These are phyloP conservation scores for Oenanthe oenanthe DNA, from an alignment of 2,113 vertebrate genomes.

Conservation along the genomic window DNA sequence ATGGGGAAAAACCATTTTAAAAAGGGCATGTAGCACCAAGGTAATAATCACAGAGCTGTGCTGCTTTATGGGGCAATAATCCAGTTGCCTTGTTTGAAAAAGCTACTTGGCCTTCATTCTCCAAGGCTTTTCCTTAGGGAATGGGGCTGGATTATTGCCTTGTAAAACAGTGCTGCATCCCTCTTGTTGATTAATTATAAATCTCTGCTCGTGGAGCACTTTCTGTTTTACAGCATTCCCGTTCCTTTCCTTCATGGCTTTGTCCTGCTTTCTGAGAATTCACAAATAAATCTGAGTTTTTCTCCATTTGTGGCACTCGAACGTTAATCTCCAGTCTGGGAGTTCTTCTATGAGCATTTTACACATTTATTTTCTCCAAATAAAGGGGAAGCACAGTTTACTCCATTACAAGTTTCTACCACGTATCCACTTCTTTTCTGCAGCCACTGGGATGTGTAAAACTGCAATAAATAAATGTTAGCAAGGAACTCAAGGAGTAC, in stretches of 20 bases:
- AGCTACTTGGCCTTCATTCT: constrained; percentile 55
- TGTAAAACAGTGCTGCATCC: constrained; percentile 43
- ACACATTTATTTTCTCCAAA: background rate
- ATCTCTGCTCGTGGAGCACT: background rate
- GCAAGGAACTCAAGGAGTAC: background rate
- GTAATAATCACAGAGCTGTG: constrained; percentile 53
- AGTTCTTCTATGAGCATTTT: background rate
- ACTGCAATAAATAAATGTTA: background rate
- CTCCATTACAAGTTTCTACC: background rate
- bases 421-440: background rate
- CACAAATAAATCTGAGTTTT: background rate
- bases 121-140: constrained; percentile 31
- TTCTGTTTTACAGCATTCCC: background rate
- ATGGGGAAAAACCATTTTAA: constrained; percentile 38
- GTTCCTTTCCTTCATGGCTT: background rate
- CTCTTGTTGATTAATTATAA: constrained; percentile 57
- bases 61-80: constrained; percentile 68
- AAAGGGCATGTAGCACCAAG: constrained; percentile 57
- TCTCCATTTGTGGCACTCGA: background rate
- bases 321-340: background rate
- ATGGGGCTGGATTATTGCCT: constrained; percentile 57
- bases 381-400: background rate
- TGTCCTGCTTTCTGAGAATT: background rate
- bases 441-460: background rate
- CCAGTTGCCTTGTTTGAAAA: constrained; percentile 61